A percentile compares a stretch with the other conserved stretches of the same genome.
These are phyloP conservation scores for Nomia melanderi DNA, from an alignment of 1,140 invertebrate genomes.

Conservation along the genomic window DNA sequence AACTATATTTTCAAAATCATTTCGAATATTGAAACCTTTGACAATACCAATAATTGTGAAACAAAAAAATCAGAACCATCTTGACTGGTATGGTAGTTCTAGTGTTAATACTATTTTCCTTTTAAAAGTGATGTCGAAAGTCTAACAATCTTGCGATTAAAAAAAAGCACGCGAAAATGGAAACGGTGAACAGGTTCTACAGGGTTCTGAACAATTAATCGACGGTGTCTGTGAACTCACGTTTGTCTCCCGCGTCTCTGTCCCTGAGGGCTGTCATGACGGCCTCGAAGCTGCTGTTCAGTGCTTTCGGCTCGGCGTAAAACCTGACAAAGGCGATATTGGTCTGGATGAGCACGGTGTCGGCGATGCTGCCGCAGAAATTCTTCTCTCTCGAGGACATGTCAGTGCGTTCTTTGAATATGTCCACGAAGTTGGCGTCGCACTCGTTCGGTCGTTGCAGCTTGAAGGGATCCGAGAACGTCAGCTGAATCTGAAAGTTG, in stretches of 20 bases:
- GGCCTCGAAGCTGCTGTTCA: constrained; percentile 86
- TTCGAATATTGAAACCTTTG: no score
- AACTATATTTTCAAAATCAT: no score
- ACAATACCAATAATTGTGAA: no score
- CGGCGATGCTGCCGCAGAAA: constrained; percentile 91
- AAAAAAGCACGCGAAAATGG: neutral
- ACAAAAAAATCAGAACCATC: no score
- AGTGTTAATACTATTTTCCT: no score
- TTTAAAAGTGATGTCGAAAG: no score
- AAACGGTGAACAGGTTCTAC: neutral
- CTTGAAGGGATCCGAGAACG: constrained; percentile 84
- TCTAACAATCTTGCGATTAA: no score
- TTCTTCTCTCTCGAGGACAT: constrained; percentile 84
- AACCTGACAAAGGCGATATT: constrained; percentile 87
- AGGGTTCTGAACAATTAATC: constrained; percentile 35
- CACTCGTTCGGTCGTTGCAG: constrained; percentile 91
- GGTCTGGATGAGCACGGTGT: constrained; percentile 83
- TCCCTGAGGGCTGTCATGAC: constrained; percentile 89
- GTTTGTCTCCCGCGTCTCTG: constrained; percentile 67
- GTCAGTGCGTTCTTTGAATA: constrained; percentile 87
- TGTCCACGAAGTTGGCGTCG: constrained; percentile 90
- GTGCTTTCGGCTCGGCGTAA: constrained; percentile 84
- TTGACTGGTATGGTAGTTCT: no score
- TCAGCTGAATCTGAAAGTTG: constrained; percentile 86
- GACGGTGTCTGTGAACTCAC: constrained; percentile 46